Conservation (phyloP, 2,113 vertebrate genomes). For the Nymphicus hollandicus region DNA sequence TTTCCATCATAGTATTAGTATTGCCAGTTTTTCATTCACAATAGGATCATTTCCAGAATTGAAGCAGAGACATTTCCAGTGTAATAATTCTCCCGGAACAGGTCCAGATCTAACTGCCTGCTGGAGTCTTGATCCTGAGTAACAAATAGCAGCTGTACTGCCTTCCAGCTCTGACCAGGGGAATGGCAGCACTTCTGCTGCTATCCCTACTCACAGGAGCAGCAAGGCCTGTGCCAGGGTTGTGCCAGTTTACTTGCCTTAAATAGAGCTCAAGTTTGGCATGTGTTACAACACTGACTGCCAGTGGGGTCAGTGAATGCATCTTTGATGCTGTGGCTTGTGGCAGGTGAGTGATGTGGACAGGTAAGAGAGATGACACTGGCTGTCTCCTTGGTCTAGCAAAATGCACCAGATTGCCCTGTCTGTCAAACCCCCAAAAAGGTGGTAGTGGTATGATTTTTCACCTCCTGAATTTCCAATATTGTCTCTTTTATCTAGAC, state of each 20-base stretch:
- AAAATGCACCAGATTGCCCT: neutral
- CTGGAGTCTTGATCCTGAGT: neutral
- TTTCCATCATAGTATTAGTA: neutral
- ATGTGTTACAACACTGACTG: neutral
- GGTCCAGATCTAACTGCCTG: neutral
- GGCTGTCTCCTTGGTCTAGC: neutral
- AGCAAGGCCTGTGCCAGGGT: neutral
- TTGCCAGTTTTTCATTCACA: neutral
- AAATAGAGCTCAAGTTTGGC: neutral
- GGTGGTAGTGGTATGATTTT: neutral
- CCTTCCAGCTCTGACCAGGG: neutral
- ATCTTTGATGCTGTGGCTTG: neutral
- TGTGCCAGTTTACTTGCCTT: neutral
- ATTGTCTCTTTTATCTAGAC: neutral
- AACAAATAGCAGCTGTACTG: neutral
- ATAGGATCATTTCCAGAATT: neutral
- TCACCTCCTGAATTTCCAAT: neutral
- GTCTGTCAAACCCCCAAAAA: accelerated
- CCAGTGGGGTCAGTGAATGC: neutral
- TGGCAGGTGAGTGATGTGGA: neutral
- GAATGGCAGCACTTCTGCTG: accelerated
- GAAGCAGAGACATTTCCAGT: neutral
- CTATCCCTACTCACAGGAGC: no score
- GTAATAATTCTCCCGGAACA: neutral
- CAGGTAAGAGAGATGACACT: neutral